Conservation (phyloP, 2,113 vertebrate genomes). For the Okapia johnstoni region DNA sequence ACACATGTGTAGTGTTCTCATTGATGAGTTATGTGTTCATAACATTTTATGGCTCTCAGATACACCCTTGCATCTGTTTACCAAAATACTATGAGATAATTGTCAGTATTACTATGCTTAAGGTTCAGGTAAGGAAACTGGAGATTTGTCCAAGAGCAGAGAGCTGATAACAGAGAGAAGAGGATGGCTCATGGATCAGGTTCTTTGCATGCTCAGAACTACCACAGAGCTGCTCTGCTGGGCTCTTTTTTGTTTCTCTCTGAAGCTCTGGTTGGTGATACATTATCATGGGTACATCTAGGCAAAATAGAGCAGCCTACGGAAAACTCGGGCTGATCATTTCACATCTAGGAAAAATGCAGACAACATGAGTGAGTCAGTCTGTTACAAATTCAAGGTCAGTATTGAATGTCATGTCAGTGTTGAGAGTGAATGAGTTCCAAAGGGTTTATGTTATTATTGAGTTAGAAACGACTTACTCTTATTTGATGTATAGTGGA, state of each 20-base stretch:
- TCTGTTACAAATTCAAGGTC: slow-evolving; percentile 26
- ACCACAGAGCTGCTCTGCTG: neutral
- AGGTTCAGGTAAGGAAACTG: neutral
- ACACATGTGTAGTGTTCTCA: neutral
- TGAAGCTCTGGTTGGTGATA: neutral
- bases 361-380: neutral
- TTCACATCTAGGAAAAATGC: neutral
- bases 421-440: neutral
- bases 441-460: slow-evolving; percentile 36
- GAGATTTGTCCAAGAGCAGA: neutral
- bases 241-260: neutral
- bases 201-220: neutral
- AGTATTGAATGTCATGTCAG: slow-evolving; percentile 30
- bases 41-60: neutral
- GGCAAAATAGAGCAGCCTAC: neutral
- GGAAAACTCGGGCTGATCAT: neutral
- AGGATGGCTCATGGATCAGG: neutral
- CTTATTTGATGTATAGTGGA: neutral
- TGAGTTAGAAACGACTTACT: slow-evolving; percentile 44
- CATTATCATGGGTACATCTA: neutral
- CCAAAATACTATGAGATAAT: neutral
- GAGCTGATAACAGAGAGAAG: neutral
- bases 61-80: neutral
- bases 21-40: neutral
- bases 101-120: neutral